Evolutionary conservation across 2,888 invertebrate species (phyloP).

Genomic region (Gordius sp.): DNA sequence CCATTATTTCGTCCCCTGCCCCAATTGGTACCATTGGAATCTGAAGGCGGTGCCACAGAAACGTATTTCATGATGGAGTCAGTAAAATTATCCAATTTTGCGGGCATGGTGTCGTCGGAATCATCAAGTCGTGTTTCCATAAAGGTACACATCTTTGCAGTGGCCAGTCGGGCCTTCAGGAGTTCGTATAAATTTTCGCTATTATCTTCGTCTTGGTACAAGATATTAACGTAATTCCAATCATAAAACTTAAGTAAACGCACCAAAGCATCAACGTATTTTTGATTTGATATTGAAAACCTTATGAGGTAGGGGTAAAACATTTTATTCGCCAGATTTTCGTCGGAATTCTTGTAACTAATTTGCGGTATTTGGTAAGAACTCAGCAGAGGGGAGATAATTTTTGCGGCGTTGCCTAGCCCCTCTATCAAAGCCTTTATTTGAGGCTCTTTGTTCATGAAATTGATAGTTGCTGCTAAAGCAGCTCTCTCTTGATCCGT

Average conservation of each 20-base stretch:
- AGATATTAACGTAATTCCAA: slow-evolving; percentile 51
- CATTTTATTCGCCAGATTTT: slow-evolving; percentile 4
- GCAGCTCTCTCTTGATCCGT: slow-evolving; percentile 1
- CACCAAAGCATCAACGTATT: slow-evolving; percentile 34
- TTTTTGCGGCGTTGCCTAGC: neutral
- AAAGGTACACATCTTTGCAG: neutral
- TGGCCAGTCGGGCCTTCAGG: neutral
- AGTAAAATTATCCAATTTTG: slow-evolving; percentile 10
- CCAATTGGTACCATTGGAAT: neutral
- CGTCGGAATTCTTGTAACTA: slow-evolving; percentile 12
- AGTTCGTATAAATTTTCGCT: neutral
- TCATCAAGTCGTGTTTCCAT: neutral
- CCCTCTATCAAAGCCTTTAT: slow-evolving; percentile 3
- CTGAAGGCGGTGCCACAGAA: neutral
- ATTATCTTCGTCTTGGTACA: slow-evolving; percentile 44
- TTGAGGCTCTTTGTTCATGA: slow-evolving; percentile 10
- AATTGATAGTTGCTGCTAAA: neutral
- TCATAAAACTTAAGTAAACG: slow-evolving; percentile 42
- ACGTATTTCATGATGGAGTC: neutral
- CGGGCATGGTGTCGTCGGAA: neutral
- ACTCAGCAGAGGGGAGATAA: neutral
- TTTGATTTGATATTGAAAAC: neutral
- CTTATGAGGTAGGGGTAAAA: slow-evolving; percentile 9
- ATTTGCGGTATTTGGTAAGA: slow-evolving; percentile 13
- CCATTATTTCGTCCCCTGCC: neutral